A percentile compares a stretch with the other conserved stretches of the same genome.
These are phyloP conservation scores for Ichneumoninae sp. DNA, from an alignment of 2,888 invertebrate genomes.

Conservation along the genomic window DNA sequence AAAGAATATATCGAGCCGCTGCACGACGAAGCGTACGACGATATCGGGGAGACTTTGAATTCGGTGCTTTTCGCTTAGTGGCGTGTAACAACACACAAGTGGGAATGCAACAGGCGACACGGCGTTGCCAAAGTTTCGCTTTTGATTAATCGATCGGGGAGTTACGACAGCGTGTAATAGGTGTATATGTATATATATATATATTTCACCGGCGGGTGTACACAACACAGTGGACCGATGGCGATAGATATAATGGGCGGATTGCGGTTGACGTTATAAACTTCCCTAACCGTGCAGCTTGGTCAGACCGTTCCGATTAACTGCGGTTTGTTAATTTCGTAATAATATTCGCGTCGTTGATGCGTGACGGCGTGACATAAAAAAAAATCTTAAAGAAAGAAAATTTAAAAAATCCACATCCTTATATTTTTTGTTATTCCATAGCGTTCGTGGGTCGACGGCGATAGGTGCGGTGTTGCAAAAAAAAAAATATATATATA, in stretches of 20 bases:
- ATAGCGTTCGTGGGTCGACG: background rate
- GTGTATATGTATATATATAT: slow-evolving; percentile 6
- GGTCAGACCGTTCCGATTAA: slow-evolving; percentile 3
- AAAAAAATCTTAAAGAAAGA: background rate
- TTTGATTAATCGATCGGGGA: slow-evolving; percentile 79
- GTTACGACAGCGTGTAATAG: slow-evolving; percentile 55
- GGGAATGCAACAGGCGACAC: slow-evolving; percentile 82
- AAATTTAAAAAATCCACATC: background rate
- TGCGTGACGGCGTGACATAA: background rate
- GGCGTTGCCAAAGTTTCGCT: slow-evolving; percentile 79
- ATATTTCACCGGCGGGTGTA: background rate
- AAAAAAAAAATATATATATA: background rate
- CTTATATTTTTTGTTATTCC: background rate
- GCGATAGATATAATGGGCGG: slow-evolving; percentile 39
- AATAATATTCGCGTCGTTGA: background rate
- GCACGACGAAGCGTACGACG: background rate
- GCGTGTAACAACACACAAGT: slow-evolving; percentile 50
- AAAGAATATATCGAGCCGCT: background rate
- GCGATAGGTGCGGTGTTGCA: background rate
- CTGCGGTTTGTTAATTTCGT: slow-evolving; percentile 25
- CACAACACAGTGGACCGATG: slow-evolving; percentile 6
- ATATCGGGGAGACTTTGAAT: slow-evolving; percentile 3
- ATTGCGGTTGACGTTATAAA: slow-evolving; percentile 44
- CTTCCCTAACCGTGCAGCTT: slow-evolving; percentile 27
- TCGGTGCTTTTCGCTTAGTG: slow-evolving; percentile 28